phyloP scores from a whole-genome alignment of 2,797 vertebrate genomes.

The Scleropages formosus region DNA sequence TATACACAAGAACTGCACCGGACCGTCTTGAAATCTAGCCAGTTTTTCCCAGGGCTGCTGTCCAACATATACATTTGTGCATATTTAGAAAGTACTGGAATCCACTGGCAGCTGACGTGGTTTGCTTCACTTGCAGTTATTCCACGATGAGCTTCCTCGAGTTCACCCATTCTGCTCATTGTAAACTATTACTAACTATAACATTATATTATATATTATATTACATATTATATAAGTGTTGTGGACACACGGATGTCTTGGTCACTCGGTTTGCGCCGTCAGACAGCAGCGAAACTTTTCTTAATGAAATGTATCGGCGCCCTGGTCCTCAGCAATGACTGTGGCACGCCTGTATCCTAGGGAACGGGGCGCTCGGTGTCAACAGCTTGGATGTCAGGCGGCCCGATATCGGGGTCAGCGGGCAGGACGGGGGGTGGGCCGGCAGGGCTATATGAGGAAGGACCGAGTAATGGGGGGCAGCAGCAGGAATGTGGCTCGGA shows the following conservation, averaged over 20 bases:
- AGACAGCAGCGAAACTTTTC: conserved; percentile 55
- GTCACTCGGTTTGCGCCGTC: conserved; percentile 7
- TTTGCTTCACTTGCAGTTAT: conserved; percentile 33
- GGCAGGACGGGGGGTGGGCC: conserved; percentile 28
- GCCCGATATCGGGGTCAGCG: conserved; percentile 28
- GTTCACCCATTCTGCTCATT: background rate
- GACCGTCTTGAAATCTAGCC: conserved; percentile 41
- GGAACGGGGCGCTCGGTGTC: background rate
- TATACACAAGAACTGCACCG: background rate
- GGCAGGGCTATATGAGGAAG: conserved; percentile 47
- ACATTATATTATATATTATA: too few species aligned
- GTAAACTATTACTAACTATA: too few species aligned
- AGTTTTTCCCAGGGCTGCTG: conserved; percentile 41
- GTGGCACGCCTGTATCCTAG: too few species aligned
- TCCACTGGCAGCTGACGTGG: too few species aligned
- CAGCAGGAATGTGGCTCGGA: conserved; percentile 65
- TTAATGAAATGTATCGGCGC: conserved; percentile 50
- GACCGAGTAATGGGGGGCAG: conserved; percentile 49
- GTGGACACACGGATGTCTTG: conserved; percentile 18
- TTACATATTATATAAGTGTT: too few species aligned
- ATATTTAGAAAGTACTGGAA: conserved; percentile 53
- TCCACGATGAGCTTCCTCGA: conserved; percentile 33
- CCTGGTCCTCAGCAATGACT: background rate
- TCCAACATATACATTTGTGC: conserved; percentile 47
- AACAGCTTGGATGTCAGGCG: conserved; percentile 4